phyloP scores from a whole-genome alignment of 1,140 invertebrate species.

The Drosophila biarmipes region DNA sequence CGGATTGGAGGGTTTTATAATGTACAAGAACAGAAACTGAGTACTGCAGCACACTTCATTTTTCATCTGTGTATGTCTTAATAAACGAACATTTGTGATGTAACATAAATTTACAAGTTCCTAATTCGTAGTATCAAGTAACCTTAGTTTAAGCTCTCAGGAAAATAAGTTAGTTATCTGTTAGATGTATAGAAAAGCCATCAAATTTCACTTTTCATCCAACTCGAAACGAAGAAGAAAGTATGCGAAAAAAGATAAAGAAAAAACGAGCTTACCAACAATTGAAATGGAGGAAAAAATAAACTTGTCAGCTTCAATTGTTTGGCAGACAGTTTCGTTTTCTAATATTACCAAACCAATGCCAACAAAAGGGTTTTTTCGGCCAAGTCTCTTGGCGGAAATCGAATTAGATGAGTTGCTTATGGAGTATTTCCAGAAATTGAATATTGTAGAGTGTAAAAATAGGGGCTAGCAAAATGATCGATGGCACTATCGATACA shows the following conservation, averaged over 20 bases:
- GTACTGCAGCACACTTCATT: not conserved
- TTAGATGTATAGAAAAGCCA: not conserved
- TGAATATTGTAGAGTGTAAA: not conserved
- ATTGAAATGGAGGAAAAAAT: constrained; percentile 12
- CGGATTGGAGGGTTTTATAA: not conserved
- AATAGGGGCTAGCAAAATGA: not conserved
- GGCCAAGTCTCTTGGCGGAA: not conserved
- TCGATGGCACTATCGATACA: too few relatives aligned
- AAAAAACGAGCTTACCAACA: constrained; percentile 12
- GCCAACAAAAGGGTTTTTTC: constrained; percentile 8
- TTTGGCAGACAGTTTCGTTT: constrained; percentile 51
- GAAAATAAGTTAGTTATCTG: not conserved
- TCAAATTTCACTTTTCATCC: constrained; percentile 45
- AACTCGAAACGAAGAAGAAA: constrained; percentile 21
- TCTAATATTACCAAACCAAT: constrained; percentile 61
- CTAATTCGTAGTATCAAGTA: too few relatives aligned
- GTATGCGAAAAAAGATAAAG: constrained; percentile 17
- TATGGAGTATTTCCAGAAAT: not conserved
- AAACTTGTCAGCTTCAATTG: constrained; percentile 47
- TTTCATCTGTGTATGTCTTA: constrained; percentile 1
- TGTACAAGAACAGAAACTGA: not conserved
- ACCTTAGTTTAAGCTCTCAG: too few relatives aligned
- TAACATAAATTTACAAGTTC: not conserved
- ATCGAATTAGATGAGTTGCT: constrained; percentile 6
- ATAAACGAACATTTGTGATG: not conserved